phyloP scores from a whole-genome alignment of 2,113 vertebrate genomes.

The Microcebus lehilahytsara region DNA sequence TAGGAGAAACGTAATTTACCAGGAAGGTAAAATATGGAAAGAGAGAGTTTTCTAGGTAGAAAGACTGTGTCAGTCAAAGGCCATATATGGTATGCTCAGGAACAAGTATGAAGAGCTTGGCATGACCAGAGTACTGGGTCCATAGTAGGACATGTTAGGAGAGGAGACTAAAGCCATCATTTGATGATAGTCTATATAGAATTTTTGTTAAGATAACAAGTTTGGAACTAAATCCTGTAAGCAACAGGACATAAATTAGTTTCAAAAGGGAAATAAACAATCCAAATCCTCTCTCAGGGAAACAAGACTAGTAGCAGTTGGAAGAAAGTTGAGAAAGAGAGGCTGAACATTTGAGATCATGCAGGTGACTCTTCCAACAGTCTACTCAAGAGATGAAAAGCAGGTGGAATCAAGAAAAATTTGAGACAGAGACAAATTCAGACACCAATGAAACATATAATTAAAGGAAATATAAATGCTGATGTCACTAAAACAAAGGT shows the following conservation, averaged over 20 bases:
- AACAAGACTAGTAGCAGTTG: neutral
- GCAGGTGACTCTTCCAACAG: neutral
- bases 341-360: neutral
- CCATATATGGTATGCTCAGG: neutral
- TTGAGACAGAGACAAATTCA: slow-evolving; percentile 10
- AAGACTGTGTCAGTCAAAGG: neutral
- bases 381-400: neutral
- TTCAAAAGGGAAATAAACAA: neutral
- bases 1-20: neutral
- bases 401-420: neutral
- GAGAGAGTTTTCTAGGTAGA: neutral
- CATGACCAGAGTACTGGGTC: neutral
- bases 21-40: neutral
- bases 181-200: neutral
- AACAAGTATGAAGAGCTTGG: neutral
- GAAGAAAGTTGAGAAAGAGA: neutral
- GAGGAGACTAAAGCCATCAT: neutral
- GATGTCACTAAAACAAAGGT: neutral
- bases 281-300: neutral
- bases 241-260: neutral
- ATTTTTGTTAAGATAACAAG: neutral
- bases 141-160: neutral
- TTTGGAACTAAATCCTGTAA: neutral
- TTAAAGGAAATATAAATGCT: neutral
- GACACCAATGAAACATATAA: neutral